Base-by-base conservation (phyloP, 2,113 vertebrate species). In the Mobula birostris region DNA sequence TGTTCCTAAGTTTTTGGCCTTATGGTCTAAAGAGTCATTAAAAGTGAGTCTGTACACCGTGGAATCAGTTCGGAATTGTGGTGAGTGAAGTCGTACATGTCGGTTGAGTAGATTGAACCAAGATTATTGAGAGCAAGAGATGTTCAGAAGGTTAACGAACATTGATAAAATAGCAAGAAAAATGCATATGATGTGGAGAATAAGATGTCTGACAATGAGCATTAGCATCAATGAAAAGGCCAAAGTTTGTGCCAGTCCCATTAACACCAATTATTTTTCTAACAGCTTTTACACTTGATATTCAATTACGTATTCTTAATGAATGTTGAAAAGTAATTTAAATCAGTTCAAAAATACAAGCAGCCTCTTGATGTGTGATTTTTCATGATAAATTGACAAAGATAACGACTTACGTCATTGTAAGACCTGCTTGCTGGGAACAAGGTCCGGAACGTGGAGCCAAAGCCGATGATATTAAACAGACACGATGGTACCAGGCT, bases 381-480 rank as follows among this genome's bases (percentile, higher is more conserved):
- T 83, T 83, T 11, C 7, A 87, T 63, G 48, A 29, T 29, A 17
- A 21, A 66, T 32, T 66, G 36, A 48, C 32, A 21, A 74, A 70
- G 58, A 14, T 74, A 48, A 29, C 5, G 8, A 94, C 95, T 94
- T 97, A 99, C 99, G 98, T 99, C 98, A 58, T 96, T 97, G 7
- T 99, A 99, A 94, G 94, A 95, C 96, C 97, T 98, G 94, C 99
- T 99, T 95, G 96, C 97, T 94, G 98, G 96, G 94, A 99, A 99
- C 36, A 98, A 95, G 0, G 97, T 96, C 95, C 98, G 98, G 95
- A 99, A 99, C 0, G 97, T 98, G 0, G 98, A 98, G 87, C 98
- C 98, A 32, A 99, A 99, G 17, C 98, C 97, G 0, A 99, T 94
- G 94, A 99, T 0, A 5, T 99, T 99, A 97, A 99, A 99, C 70